Evolutionary conservation across 1,140 invertebrate genomes (phyloP).

Genomic region (Whitmania pigra): DNA sequence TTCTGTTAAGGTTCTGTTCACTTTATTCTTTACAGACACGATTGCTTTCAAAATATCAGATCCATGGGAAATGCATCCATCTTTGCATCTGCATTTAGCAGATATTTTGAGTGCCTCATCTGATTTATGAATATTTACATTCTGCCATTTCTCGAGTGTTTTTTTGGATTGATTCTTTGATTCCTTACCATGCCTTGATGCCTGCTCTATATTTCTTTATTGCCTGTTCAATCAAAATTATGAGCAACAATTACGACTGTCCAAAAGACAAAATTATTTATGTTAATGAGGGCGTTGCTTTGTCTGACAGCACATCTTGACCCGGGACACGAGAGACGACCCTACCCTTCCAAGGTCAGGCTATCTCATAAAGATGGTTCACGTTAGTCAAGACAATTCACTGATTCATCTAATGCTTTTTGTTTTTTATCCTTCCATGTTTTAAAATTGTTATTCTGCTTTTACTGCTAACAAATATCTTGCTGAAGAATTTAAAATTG

Average conservation of each 20-base stretch:
- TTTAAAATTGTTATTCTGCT: no score
- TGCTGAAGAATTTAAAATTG: no score
- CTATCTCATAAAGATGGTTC: background rate
- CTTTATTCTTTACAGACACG: background rate
- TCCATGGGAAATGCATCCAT: background rate
- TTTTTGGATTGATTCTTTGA: background rate
- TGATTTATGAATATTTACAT: background rate
- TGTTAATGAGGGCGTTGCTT: background rate
- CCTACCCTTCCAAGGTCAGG: background rate
- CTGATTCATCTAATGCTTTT: background rate
- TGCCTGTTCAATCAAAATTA: no score
- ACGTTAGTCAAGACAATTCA: background rate
- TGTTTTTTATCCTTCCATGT: background rate
- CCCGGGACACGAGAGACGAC: background rate
- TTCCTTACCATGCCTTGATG: background rate
- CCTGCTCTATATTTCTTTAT: background rate
- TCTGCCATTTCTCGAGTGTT: background rate
- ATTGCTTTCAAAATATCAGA: background rate
- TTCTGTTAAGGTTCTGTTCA: slow-evolving; percentile 46
- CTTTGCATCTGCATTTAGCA: background rate
- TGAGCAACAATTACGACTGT: no score
- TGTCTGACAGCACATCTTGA: no score
- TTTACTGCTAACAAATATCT: no score
- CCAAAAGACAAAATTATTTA: no score
- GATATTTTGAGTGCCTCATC: background rate